Base-by-base conservation (phyloP, 2,797 vertebrate genomes). In the Garrulus glandarius region DNA sequence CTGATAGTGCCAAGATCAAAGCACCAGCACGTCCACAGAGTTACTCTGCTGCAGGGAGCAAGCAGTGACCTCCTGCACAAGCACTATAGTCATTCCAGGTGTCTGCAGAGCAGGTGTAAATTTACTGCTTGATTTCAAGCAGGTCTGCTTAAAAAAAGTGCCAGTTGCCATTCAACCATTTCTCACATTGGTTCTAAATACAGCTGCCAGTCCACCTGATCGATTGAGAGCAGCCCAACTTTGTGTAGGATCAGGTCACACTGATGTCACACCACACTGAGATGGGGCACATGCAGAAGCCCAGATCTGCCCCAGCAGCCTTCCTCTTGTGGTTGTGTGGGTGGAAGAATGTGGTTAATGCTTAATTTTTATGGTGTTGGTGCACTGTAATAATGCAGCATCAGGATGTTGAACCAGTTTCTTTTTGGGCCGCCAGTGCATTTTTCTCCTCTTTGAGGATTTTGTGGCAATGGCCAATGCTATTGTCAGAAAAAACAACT, bases 271-370 rank as follows among this genome's bases (percentile, higher is more conserved):
- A 44, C 43, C 47, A 26, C 36, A 2, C 4, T 5, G 56, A 71
- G 60, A 12, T 0, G 0, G 19, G 11, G 21, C 49, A 43, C 21
- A 0, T 9, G 3, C 2, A 34, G 50, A 79, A 61, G 46, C 23
- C 21, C 46, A n/a, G n/a, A 15, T 36, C 26, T 71, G 32, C 22
- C 15, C 30, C 68, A n/a, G 27, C 44, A 20, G 13, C 29, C 47
- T 61, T 61, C 46, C n/a, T 72, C 36, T 60, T 0, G 0, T 24
- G 43, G 26, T n/a, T 76, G 30, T 32, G 24, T 80, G 60, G 67
- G 63, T 56, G 55, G 65, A 55, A 70, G 52, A 41, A 78, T 21
- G 15, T 67, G 78, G 47, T 77, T 65, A 61, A 63, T 7, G 0
- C 39, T 37, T 56, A 2, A 22, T 65, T 87, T 65, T 78, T 19